These are phyloP conservation scores for Batillaria attramentaria DNA, from an alignment of 1,140 invertebrate species.

Conservation along the genomic window DNA sequence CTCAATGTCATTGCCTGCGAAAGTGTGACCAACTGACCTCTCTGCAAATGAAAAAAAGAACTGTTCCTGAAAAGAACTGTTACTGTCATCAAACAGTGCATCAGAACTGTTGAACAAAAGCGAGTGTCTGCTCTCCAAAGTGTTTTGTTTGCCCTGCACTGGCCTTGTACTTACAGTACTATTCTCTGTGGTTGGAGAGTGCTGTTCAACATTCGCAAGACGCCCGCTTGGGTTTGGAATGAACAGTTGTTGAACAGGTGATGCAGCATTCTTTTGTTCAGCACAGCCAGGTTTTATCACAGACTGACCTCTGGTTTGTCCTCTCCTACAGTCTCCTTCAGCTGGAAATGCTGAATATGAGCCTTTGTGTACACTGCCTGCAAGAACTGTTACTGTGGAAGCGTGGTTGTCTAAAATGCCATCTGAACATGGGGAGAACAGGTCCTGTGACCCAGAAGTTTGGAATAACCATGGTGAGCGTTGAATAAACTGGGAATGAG, in stretches of 20 bases:
- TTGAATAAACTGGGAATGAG: no score
- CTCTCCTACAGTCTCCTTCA: not conserved
- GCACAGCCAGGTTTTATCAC: not conserved
- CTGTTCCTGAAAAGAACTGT: no score
- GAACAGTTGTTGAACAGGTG: not conserved
- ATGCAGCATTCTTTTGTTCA: not conserved
- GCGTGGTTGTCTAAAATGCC: not conserved
- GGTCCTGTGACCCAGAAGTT: conserved; percentile 12
- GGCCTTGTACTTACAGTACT: no score
- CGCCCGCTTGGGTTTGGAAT: not conserved
- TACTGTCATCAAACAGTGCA: conserved; percentile 6
- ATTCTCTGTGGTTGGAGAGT: not conserved
- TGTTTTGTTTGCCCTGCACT: no score
- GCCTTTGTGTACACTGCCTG: not conserved
- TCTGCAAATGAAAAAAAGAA: no score
- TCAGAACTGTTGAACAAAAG: not conserved
- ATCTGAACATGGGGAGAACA: not conserved
- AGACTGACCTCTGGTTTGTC: not conserved
- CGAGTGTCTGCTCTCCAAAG: not conserved
- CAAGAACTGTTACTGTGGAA: not conserved
- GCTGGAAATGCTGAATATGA: not conserved
- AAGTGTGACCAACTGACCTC: no score
- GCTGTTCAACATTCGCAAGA: not conserved
- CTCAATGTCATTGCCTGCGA: no score
- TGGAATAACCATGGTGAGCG: not conserved